These are phyloP conservation scores for Pristionchus exspectatus DNA, from an alignment of 2,888 invertebrate genomes.

Conservation along the genomic window DNA sequence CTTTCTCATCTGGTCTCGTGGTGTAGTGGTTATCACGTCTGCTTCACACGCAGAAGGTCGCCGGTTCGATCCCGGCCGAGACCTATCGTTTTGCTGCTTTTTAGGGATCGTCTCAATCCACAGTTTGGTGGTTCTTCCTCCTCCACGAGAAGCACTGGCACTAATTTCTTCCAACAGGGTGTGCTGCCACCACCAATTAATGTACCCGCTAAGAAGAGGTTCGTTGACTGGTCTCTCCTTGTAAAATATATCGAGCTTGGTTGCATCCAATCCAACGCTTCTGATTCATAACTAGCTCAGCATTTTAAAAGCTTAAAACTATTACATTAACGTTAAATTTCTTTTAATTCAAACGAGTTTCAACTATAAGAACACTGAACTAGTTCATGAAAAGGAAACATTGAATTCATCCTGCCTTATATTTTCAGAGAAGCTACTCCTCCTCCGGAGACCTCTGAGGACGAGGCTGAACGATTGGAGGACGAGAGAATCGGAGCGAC, in stretches of 20 bases:
- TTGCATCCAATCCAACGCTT: too few species aligned
- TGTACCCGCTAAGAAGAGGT: background rate
- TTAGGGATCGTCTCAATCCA: constrained; percentile 33
- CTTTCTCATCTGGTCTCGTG: constrained; percentile 53
- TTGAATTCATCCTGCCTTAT: too few species aligned
- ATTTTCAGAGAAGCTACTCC: background rate
- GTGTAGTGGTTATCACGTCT: constrained; percentile 66
- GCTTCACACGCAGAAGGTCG: constrained; percentile 66
- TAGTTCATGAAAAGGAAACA: too few species aligned
- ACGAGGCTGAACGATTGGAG: background rate
- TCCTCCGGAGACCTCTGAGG: background rate
- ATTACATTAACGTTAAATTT: too few species aligned
- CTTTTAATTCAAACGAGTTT: too few species aligned
- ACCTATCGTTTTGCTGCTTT: constrained; percentile 27
- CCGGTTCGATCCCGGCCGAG: constrained; percentile 62
- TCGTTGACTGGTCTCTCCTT: too few species aligned
- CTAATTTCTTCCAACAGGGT: background rate
- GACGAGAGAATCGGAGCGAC: background rate
- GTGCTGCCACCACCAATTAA: background rate
- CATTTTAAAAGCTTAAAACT: too few species aligned
- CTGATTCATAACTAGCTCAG: too few species aligned
- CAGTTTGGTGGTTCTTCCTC: background rate
- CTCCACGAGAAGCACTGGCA: background rate
- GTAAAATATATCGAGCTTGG: too few species aligned
- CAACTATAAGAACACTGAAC: too few species aligned